phyloP scores from a whole-genome alignment of 2,113 vertebrate species.

The Xiphorhynchus elegans region DNA sequence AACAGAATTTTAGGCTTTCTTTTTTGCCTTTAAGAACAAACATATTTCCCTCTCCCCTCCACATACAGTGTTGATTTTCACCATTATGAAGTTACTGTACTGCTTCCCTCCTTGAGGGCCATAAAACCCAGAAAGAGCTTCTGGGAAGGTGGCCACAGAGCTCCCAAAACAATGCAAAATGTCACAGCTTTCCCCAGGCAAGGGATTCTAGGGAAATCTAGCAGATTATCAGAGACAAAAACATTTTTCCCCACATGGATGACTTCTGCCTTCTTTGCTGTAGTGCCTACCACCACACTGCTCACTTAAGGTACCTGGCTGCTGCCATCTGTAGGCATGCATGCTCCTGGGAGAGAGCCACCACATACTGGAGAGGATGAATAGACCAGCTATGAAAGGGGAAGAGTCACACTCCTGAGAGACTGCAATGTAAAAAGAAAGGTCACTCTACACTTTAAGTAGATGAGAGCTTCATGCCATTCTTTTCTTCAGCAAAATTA shows the following conservation, averaged over 20 bases:
- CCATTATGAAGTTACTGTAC: not conserved
- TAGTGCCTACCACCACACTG: not conserved
- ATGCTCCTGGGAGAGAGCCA: not conserved
- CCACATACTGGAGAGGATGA: not conserved
- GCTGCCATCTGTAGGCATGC: not conserved
- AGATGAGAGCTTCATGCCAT: not conserved
- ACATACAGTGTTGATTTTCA: not conserved
- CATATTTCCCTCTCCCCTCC: not conserved
- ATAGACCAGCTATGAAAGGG: not conserved
- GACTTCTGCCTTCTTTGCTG: not conserved
- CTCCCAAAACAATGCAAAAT: not conserved
- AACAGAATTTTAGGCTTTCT: not conserved
- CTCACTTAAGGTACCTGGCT: not conserved
- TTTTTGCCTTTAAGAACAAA: not conserved
- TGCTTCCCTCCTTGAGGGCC: not conserved
- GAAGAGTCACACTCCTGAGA: not conserved
- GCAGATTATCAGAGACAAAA: not conserved
- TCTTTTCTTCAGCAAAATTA: not conserved
- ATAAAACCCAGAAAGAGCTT: not conserved
- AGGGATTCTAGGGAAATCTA: not conserved
- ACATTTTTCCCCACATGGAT: not conserved
- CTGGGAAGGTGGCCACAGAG: not conserved
- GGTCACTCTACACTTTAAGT: not conserved
- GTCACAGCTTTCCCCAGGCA: conserved; percentile 8
- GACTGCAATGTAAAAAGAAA: not conserved